Conservation (phyloP, 2,113 vertebrate genomes). For the Gavia stellata region DNA sequence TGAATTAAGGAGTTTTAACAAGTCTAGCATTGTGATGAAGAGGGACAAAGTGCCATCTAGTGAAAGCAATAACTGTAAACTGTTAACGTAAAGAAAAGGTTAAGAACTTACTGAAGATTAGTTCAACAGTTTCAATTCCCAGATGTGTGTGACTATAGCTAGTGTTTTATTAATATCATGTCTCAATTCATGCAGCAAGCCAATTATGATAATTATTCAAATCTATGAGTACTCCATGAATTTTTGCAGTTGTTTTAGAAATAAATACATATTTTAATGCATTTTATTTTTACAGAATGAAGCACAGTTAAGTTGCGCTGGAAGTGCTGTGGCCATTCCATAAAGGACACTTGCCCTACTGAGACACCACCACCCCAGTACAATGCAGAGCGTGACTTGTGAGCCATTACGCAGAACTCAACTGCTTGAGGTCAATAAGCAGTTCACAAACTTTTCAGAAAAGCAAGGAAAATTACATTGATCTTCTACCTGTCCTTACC, state of each 20-base stretch:
- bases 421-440: not conserved
- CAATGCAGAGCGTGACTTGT: fast-evolving
- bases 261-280: not conserved
- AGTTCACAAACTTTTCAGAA: not conserved
- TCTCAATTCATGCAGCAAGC: not conserved
- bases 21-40: not conserved
- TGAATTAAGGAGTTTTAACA: not conserved
- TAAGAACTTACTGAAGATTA: not conserved
- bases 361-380: not conserved
- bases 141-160: not conserved
- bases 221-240: not conserved
- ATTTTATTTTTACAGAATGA: not conserved
- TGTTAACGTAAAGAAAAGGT: not conserved
- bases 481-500: not conserved
- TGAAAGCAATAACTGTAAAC: not conserved
- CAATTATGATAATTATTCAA: not conserved
- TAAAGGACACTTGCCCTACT: not conserved
- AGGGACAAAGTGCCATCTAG: constrained; percentile 35
- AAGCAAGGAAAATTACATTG: not conserved
- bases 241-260: not conserved
- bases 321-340: not conserved
- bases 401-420: not conserved
- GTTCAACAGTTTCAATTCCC: not conserved
- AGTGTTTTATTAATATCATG: not conserved
- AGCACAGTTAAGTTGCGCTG: not conserved